Evolutionary conservation across 2,888 invertebrate genomes (phyloP).

Genomic region (Calameuta idolon): DNA sequence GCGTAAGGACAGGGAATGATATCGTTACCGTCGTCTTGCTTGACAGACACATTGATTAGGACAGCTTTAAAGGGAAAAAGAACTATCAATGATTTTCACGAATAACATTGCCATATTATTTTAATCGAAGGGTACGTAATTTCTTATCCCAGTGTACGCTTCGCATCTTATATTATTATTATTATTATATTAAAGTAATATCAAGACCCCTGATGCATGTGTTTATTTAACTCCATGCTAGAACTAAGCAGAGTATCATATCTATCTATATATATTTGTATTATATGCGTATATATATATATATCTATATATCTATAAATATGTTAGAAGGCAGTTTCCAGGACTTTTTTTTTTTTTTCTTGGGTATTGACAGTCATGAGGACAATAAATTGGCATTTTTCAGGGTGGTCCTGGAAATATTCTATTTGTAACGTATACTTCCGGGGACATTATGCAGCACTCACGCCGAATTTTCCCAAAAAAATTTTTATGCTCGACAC

Average conservation of each 20-base stretch:
- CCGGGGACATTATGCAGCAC: too few species aligned
- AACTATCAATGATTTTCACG: background rate
- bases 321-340: too few species aligned
- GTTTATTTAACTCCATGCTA: conserved; percentile 49
- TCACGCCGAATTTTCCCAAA: too few species aligned
- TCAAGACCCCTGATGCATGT: conserved; percentile 48
- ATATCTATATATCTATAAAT: background rate
- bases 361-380: too few species aligned
- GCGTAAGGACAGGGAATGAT: background rate
- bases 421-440: too few species aligned
- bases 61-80: conserved; percentile 13
- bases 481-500: too few species aligned
- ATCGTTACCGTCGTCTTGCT: background rate
- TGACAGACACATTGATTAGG: background rate
- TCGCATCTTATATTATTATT: conserved; percentile 54
- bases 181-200: conserved; percentile 26
- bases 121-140: conserved; percentile 58
- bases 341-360: too few species aligned
- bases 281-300: background rate
- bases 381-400: too few species aligned
- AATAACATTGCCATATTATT: background rate
- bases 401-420: too few species aligned
- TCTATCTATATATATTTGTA: conserved; percentile 18
- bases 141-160: conserved; percentile 57
- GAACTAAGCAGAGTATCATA: conserved; percentile 32